Evolutionary conservation across 2,888 invertebrate species (phyloP), one percentile per base, ranked within the genome.

Genomic region (Cacoxenus indagator): DNA sequence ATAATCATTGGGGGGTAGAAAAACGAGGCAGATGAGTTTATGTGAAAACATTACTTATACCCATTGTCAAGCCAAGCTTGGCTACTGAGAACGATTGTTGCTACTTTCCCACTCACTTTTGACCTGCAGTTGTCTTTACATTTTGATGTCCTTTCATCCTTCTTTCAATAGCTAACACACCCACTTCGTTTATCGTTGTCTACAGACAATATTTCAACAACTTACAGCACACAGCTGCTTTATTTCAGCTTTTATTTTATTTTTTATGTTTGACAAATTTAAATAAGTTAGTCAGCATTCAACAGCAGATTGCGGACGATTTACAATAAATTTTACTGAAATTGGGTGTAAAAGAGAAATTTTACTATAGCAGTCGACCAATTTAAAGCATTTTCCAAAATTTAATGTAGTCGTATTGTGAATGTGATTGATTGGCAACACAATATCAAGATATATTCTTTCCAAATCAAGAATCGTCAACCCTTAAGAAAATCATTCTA

Each of bases 71-170:
- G 14, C 37, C 31, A 31, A 31, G 31, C 9, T 31, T 4, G 4
- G 31, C 31, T 31, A 9, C 9, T 31, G 31, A 62, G 27, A 29
- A 51, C 9, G 14, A 31, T 31, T 31, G 31, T 43, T n/a, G 76
- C 81, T 77, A 76, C 81, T 80, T 80, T 72, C 78, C 77, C 80
- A 80, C 82, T 80, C 82, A 80, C 80, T 82, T 80, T 80, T 80
- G 82, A 75, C 82, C 82, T 31, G 19, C 19, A 24, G 31, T 51
- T 22, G 6, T 51, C 51, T 19, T 61, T 43, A 43, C 31, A 19
- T 59, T 22, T 45, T 24, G 9, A 19, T 24, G 8, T 51, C 51
- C 9, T 51, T 51, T 51, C 22, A 9, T 51, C 22, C 22, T 51
- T 17, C 14, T 61, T 61, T 61, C 78, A 78, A 77, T 80, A 76